Evolutionary conservation across 2,113 vertebrate species (phyloP), one percentile per base, ranked within the genome.

Genomic region (Ceyx cyanopectus): DNA sequence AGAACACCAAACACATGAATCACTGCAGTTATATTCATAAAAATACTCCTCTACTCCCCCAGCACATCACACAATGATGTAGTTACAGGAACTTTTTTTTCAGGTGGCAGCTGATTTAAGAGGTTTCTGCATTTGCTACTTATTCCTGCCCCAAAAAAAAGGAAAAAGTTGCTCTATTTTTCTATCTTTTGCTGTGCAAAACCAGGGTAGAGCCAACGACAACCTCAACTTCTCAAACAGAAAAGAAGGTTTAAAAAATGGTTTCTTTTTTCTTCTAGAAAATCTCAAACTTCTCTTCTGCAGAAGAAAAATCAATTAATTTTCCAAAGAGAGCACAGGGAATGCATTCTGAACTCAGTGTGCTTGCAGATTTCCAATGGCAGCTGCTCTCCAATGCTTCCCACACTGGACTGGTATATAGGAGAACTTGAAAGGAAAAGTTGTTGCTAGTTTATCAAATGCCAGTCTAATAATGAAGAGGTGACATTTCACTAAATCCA

Each of bases 1-100:
- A 95, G 92, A 96, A 96, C 92, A 95, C 89, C 89, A 96, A 96
- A 96, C 89, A 95, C 87, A 96, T 95, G 95, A 96, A 96, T 95
- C 96, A 96, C 94, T 92, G 92, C 91, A 94, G 85, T 87, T 96
- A 93, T 93, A 96, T 95, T 96, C 95, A 94, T 93, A 96, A 93
- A 96, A 96, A 96, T 95, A 96, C 65, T 91, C 78, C 82, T 91
- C 32, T 87, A 95, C 94, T 95, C 95, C 94, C 85, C 91, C 94
- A 94, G 45, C 92, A 95, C 96, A 93, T 89, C 91, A 92, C 89
- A 93, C 56, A 95, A 60, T 14, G 14, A 85, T 89, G 87, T 20
- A 95, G 92, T 56, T 91, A 70, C 14, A 95, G 68, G 75, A 87
- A 77, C 67, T 77, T 92, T 87, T 76, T 89, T 94, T 57, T 69